These are phyloP conservation scores for Drosophila vallismaia DNA, from an alignment of 2,888 invertebrate genomes.

Conservation along the genomic window DNA sequence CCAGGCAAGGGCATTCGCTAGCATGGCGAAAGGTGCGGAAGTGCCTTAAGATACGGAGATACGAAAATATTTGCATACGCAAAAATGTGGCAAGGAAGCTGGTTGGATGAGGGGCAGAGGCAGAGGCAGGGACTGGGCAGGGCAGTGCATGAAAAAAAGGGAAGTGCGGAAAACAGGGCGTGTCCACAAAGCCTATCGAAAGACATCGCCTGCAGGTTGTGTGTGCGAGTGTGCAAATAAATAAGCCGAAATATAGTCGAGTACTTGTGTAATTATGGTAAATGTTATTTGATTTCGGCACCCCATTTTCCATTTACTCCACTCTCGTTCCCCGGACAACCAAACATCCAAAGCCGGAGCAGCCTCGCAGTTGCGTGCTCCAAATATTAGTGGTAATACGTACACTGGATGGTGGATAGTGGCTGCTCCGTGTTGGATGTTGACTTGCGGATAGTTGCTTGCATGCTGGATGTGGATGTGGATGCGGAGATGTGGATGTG, in stretches of 20 bases:
- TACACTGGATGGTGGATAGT: constrained; percentile 1
- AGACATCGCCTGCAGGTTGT: constrained; percentile 22
- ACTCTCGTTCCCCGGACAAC: neutral
- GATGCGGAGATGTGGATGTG: neutral
- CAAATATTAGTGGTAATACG: constrained; percentile 18
- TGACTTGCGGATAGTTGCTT: constrained; percentile 1
- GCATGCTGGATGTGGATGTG: constrained; percentile 4
- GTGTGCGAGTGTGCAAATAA: constrained; percentile 39
- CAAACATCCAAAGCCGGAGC: too few relatives aligned
- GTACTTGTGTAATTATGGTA: constrained; percentile 54
- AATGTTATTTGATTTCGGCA: constrained; percentile 53
- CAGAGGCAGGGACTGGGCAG: neutral
- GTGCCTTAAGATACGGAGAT: constrained; percentile 37
- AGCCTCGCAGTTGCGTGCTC: constrained; percentile 26
- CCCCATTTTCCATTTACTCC: constrained; percentile 9
- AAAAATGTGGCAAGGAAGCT: constrained; percentile 47
- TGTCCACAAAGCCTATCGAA: constrained; percentile 13
- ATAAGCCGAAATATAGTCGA: constrained; percentile 49
- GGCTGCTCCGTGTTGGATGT: constrained; percentile 1
- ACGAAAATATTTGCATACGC: constrained; percentile 49
- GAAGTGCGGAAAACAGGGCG: neutral
- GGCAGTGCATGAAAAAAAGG: neutral
- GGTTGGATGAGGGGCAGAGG: neutral
- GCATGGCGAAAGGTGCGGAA: constrained; percentile 49
- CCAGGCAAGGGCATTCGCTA: constrained; percentile 5